Base-by-base conservation (phyloP, 2,113 vertebrate genomes). In the Tricholaema leucomelas region DNA sequence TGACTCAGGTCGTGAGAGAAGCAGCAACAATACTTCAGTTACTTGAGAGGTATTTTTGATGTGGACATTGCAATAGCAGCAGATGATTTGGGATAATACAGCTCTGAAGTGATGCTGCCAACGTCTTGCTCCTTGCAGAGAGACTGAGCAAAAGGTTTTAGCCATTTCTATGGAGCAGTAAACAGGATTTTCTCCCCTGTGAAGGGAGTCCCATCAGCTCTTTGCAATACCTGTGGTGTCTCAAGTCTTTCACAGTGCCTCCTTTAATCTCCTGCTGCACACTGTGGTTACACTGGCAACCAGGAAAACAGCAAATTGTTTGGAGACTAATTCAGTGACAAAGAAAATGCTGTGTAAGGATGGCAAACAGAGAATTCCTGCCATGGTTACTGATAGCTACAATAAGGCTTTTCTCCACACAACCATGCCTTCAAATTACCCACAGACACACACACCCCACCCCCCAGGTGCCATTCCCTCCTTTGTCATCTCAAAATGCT, bases 351-450 rank as follows among this genome's bases (percentile, higher is more conserved):
- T 74, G 35, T 30, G 59, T 79, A 73, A 88, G 52, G 28, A 24
- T 77, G 50, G 76, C 73, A 93, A 93, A 82, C 30, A 93, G 56
- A 93, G 87, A 83, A 85, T 30, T 25, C 19, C 3, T 73, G 42
- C 84, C 86, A 70, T 90, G 81, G 88, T 74, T 92, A 88, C 93
- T 60, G 74, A 72, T 85, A 90, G 64, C 71, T 86, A 88, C 93
- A 92, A 89, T 69, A 91, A 90, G 33, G 19, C 33, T 90, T 83
- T 84, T 56, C 33, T 46, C 54, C 50, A 31, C 76, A 38, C 33
- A 40, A 11, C 12, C 19, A 12, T 30, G 31, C 9, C 15, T 35
- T 60, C 10, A 3, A 48, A 66, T 72, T 93, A 66, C n/a, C 31
- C 46, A 36, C 66, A 83, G 81, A 74, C n/a, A 5, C 14, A n/a